Evolutionary conservation across 2,888 invertebrate species (phyloP), one percentile per base, ranked within the genome.

Genomic region (Dasypogon diadema): DNA sequence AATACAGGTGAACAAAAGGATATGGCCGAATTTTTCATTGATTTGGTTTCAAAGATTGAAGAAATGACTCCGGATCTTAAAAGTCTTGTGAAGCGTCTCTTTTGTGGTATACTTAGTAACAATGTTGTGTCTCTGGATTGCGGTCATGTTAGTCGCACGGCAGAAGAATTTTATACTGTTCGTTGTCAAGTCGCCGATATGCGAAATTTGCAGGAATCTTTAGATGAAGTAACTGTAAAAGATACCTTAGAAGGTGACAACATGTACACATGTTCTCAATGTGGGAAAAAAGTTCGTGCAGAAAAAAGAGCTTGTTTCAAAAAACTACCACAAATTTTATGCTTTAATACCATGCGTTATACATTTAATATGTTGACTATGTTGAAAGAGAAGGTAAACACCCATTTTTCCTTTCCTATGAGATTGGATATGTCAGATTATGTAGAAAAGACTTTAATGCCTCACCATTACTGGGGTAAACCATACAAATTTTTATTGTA

Each of bases 1-100:
- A 98, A 98, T 84, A 97, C 97, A 0, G 97, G 97, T 0, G 98
- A 98, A 83, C 98, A 98, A 86, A 98, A 98, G 83, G 98, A 98
- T 83, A 98, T 98, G 98, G 97, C 97, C 0, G 98, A 98, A 86
- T 98, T 98, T 87, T 98, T 98, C 84, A 98, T 97, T 74, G 97
- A 98, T 87, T 90, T 98, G 58, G 97, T 98, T 30, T 96, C 96
- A 21, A 98, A 98, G 84, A 87, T 98, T 12, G 98, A 98, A 85
- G 98, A 98, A 85, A 97, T 97, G 96, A 95, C 96, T 1, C 93
- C 95, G 0, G 93, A 95, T 79, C 85, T 97, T 46, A 97, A 97
- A 86, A 92, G 91, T 79, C 89, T 97, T 22, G 95, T 98, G 3
- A 97, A 97, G 84, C 93, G 92, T 12, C 87, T 97, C 34, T 98